phyloP scores from a whole-genome alignment of 2,888 invertebrate genomes.

The Drosophila nr. perissopoda region DNA sequence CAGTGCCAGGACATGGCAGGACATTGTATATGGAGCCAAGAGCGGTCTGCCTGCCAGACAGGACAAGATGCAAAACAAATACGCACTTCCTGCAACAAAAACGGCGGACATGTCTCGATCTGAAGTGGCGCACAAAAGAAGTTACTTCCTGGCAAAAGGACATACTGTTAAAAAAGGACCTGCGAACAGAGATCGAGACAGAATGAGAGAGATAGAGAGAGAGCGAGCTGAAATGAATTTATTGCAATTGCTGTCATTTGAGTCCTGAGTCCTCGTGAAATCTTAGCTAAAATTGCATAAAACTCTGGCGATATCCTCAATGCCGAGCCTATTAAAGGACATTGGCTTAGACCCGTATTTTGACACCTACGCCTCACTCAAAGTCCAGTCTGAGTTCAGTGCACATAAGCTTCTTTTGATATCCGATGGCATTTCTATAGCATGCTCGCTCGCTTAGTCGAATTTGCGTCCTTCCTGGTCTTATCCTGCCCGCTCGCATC shows the following conservation, averaged over 20 bases:
- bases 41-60: conserved; percentile 29
- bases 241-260: conserved; percentile 64
- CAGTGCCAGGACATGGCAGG: conserved; percentile 41
- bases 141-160: conserved; percentile 73
- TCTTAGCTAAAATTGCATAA: conserved; percentile 76
- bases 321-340: conserved; percentile 77
- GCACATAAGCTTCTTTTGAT: conserved; percentile 71
- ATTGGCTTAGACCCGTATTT: conserved; percentile 83
- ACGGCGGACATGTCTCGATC: conserved; percentile 61
- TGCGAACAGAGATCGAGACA: conserved; percentile 1
- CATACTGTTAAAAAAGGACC: conserved; percentile 7
- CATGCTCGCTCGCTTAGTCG: conserved; percentile 36
- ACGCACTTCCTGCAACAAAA: conserved; percentile 74
- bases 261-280: conserved; percentile 30
- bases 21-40: conserved; percentile 45
- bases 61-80: conserved; percentile 77
- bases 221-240: conserved; percentile 58
- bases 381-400: conserved; percentile 17
- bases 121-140: conserved; percentile 75
- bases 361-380: conserved; percentile 76
- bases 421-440: conserved; percentile 66
- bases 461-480: conserved; percentile 60
- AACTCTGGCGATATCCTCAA: conserved; percentile 43
- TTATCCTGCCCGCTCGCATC: conserved; percentile 61
- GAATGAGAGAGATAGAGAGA: not conserved